Evolutionary conservation across 2,888 invertebrate species (phyloP).

Genomic region (Mallateleia sp.): DNA sequence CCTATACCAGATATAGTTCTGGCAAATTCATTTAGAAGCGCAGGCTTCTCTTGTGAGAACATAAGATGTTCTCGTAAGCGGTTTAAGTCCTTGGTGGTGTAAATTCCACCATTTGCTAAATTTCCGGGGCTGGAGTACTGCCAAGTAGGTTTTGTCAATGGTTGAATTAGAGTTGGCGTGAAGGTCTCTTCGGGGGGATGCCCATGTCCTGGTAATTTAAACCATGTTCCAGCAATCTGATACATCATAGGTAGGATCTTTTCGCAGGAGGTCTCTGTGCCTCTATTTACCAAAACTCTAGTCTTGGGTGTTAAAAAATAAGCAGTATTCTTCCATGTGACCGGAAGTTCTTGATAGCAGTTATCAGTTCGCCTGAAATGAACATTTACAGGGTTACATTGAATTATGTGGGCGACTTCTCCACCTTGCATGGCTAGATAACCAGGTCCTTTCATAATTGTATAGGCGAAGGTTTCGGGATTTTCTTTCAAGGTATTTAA

Average conservation of each 20-base stretch:
- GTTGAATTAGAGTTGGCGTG: not conserved
- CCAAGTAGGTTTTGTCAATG: not conserved
- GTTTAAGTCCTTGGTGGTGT: slow-evolving; percentile 22
- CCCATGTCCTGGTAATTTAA: not conserved
- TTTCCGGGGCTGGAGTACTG: not conserved
- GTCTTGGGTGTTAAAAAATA: slow-evolving; percentile 78
- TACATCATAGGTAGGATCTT: not conserved
- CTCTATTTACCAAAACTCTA: slow-evolving; percentile 61
- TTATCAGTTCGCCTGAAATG: too few species aligned
- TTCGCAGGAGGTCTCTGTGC: not conserved
- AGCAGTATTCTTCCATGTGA: slow-evolving; percentile 5
- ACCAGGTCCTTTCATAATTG: slow-evolving; percentile 79
- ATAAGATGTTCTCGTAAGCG: slow-evolving; percentile 47
- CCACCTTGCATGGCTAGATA: slow-evolving; percentile 80
- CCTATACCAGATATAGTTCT: not conserved
- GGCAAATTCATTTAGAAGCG: slow-evolving; percentile 9
- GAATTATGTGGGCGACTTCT: slow-evolving; percentile 81
- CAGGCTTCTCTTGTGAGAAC: slow-evolving; percentile 28
- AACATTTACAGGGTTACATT: slow-evolving; percentile 78
- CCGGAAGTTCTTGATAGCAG: slow-evolving; percentile 70
- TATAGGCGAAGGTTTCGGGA: slow-evolving; percentile 80
- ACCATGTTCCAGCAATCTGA: not conserved
- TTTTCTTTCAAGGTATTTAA: slow-evolving; percentile 76
- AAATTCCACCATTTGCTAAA: slow-evolving; percentile 62
- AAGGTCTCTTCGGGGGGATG: not conserved